These are phyloP conservation scores for Grapholita molesta DNA, from an alignment of 1,140 invertebrate species.

Conservation along the genomic window DNA sequence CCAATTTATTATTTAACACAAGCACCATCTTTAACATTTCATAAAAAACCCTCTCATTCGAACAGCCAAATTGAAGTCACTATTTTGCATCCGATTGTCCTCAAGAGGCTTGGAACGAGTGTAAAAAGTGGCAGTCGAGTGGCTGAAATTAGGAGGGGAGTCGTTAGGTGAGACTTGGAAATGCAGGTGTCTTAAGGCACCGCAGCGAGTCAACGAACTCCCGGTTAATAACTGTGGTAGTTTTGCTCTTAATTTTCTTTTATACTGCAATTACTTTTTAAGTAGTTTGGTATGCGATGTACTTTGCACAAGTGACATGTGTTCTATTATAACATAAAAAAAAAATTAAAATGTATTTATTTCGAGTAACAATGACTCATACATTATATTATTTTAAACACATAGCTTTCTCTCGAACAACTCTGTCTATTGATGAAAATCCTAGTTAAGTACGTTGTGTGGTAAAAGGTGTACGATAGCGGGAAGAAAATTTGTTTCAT, in stretches of 20 bases:
- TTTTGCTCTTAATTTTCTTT: conserved; percentile 4
- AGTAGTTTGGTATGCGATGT: background rate
- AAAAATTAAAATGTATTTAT: no score
- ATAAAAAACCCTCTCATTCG: conserved; percentile 22
- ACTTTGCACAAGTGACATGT: background rate
- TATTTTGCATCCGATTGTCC: conserved; percentile 58
- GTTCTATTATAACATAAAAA: background rate
- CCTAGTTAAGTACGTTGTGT: no score
- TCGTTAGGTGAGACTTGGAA: conserved; percentile 30
- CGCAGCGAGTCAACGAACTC: conserved; percentile 38
- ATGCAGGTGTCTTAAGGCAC: conserved; percentile 38
- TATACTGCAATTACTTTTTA: background rate
- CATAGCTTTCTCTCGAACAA: no score
- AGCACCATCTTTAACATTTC: conserved; percentile 9
- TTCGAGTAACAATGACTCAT: no score
- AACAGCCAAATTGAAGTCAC: conserved; percentile 48
- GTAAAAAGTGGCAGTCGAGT: conserved; percentile 61
- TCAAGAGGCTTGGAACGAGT: conserved; percentile 59
- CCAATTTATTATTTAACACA: conserved; percentile 13
- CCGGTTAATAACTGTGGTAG: conserved; percentile 11
- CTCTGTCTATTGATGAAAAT: no score
- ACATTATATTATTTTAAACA: no score
- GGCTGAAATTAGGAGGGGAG: conserved; percentile 58
- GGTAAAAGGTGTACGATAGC: no score
- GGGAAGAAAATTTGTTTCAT: no score